Evolutionary conservation across 2,888 invertebrate species (phyloP).

Genomic region (Conomelus anceps): DNA sequence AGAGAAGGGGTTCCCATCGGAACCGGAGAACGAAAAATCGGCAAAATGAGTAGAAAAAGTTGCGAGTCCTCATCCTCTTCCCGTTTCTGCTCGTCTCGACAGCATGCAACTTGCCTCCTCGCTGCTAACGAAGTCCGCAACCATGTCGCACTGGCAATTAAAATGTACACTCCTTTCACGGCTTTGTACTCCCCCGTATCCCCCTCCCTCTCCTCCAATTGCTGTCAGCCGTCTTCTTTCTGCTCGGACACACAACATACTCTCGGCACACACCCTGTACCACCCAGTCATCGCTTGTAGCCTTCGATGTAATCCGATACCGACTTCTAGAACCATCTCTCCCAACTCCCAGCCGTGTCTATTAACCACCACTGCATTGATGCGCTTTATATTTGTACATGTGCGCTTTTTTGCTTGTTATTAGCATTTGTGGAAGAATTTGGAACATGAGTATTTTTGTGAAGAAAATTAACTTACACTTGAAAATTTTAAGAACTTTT

Average conservation of each 20-base stretch:
- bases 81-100: too few species aligned
- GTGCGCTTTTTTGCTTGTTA: too few species aligned
- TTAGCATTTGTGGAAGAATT: too few species aligned
- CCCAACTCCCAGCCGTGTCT: too few species aligned
- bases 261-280: not conserved
- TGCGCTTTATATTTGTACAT: too few species aligned
- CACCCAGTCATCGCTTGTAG: not conserved
- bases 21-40: not conserved
- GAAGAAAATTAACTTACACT: too few species aligned
- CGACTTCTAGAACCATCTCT: too few species aligned
- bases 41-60: not conserved
- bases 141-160: not conserved
- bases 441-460: too few species aligned
- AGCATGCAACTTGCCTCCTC: not conserved
- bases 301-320: not conserved
- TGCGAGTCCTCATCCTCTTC: not conserved
- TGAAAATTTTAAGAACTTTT: too few species aligned
- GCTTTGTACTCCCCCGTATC: not conserved
- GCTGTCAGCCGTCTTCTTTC: not conserved
- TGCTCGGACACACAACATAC: not conserved
- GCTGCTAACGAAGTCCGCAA: not conserved
- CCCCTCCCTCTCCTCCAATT: not conserved
- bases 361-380: too few species aligned
- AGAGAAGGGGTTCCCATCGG: not conserved
- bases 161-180: not conserved